Evolutionary conservation across 2,113 vertebrate genomes (phyloP).

Genomic region (Cranoglanis bouderius): DNA sequence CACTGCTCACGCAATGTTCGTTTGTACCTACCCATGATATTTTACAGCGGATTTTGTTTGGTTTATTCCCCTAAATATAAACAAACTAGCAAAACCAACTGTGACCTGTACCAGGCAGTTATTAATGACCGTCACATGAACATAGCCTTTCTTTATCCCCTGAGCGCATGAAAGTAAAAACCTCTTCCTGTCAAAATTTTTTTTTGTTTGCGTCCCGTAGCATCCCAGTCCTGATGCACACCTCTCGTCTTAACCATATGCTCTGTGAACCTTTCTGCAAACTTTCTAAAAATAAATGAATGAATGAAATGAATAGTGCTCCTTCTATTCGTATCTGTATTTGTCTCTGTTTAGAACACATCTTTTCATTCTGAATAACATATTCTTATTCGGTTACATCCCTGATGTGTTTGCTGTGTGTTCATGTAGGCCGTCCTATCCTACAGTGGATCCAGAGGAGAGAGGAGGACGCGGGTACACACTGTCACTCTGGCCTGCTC

Average conservation of each 20-base stretch:
- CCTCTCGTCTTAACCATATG: too few relatives aligned
- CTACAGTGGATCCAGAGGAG: constrained; percentile 66
- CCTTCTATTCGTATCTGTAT: neutral
- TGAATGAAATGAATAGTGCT: neutral
- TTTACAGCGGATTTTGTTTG: neutral
- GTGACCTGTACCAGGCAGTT: neutral
- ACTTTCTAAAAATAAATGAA: neutral
- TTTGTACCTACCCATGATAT: neutral
- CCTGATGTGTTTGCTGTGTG: neutral
- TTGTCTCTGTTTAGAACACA: neutral
- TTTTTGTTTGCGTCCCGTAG: neutral
- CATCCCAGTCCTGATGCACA: neutral
- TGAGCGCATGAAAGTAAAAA: neutral
- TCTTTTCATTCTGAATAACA: neutral
- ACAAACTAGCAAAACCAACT: neutral
- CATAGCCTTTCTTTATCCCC: neutral
- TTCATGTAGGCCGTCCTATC: constrained; percentile 64
- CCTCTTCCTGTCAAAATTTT: neutral
- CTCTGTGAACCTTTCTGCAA: neutral
- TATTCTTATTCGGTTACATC: neutral
- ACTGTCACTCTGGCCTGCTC: constrained; percentile 70
- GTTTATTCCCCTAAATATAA: neutral
- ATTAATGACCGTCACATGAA: neutral
- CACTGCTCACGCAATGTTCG: neutral
- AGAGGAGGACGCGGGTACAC: constrained; percentile 70